These are phyloP conservation scores for Pogonophryne albipinna DNA, from an alignment of 2,797 vertebrate species.

Conservation along the genomic window DNA sequence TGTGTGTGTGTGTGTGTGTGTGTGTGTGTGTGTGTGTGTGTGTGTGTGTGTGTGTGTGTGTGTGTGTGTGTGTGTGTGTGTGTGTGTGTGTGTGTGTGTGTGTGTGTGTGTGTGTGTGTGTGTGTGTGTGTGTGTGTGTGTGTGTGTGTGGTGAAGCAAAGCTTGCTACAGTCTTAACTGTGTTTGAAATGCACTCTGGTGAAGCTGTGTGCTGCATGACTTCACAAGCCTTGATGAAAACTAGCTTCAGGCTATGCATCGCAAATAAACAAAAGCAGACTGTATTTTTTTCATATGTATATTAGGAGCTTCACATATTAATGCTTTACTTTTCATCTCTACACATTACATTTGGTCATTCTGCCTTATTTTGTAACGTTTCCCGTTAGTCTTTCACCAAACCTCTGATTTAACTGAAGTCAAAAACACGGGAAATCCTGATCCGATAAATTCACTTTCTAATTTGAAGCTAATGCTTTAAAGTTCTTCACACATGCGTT, in stretches of 20 bases:
- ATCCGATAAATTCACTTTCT: background rate
- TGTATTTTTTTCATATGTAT: background rate
- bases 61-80: too few species aligned
- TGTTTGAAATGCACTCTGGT: background rate
- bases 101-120: too few species aligned
- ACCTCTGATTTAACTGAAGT: background rate
- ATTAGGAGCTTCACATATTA: background rate
- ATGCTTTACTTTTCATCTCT: background rate
- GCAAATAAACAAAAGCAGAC: background rate
- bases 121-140: too few species aligned
- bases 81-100: too few species aligned
- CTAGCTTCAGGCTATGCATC: background rate
- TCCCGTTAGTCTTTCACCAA: background rate
- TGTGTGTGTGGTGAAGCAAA: background rate
- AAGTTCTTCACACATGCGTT: slow-evolving; percentile 1
- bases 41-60: too few species aligned
- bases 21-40: too few species aligned
- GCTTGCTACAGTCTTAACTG: too few species aligned
- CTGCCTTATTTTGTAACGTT: background rate
- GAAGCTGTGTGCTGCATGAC: background rate
- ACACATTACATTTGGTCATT: background rate
- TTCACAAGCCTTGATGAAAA: background rate
- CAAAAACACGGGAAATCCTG: background rate
- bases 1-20: too few species aligned
- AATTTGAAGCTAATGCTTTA: background rate